Percentiles rank a stretch among this genome's conserved stretches.
Evolutionary conservation across 64 coral and sea anemone species (phyloP).

Genomic region (Porites lutea): DNA sequence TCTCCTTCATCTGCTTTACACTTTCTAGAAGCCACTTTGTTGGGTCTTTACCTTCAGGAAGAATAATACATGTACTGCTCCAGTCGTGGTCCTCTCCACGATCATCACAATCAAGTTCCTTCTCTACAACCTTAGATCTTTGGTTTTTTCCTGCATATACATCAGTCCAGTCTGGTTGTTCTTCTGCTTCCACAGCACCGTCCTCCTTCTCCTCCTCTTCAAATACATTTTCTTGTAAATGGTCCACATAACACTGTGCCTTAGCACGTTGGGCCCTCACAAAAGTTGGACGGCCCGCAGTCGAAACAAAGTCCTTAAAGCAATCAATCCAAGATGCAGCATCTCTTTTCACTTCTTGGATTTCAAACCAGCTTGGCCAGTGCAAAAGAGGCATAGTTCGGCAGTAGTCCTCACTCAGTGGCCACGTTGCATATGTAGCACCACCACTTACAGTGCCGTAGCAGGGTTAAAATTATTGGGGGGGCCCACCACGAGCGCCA

Average conservation of each 20-base stretch:
- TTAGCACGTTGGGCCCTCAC: constrained; percentile 12
- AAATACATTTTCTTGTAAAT: neutral
- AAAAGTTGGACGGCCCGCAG: neutral
- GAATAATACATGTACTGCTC: neutral
- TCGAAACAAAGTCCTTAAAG: neutral
- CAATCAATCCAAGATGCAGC: no score
- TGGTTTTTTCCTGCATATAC: neutral
- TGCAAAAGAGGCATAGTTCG: constrained; percentile 38
- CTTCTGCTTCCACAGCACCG: no score
- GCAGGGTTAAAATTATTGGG: constrained; percentile 72
- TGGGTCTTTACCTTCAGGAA: no score
- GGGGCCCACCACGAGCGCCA: neutral
- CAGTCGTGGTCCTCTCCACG: no score
- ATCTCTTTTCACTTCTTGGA: no score
- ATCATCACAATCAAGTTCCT: neutral
- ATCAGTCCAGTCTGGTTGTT: constrained; percentile 47
- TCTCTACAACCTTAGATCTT: constrained; percentile 10
- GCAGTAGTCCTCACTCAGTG: neutral
- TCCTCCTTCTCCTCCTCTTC: constrained; percentile 31
- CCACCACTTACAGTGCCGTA: constrained; percentile 44
- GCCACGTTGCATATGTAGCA: neutral
- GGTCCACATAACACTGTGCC: constrained; percentile 13
- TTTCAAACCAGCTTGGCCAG: no score
- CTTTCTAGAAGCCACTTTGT: constrained; percentile 1
- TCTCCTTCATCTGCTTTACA: constrained; percentile 7